Base-by-base conservation (phyloP, 37 sponge, comb jelly and placozoan species). In the Sycon ciliatum region DNA sequence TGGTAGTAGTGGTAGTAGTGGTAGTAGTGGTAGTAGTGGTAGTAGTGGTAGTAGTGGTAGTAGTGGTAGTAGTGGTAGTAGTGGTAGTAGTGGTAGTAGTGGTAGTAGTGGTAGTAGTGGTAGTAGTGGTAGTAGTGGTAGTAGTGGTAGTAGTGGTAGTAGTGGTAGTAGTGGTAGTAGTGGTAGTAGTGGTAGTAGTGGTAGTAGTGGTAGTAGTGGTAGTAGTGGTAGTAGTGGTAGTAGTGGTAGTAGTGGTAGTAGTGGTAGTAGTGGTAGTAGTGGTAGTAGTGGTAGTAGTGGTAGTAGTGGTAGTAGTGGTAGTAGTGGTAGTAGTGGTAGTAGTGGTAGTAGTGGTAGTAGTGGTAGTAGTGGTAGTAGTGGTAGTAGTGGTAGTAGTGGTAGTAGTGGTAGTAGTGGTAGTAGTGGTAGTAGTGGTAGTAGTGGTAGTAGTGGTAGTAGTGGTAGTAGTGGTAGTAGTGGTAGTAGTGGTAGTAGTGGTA, bases 31-130 rank as follows among this genome's bases (percentile, higher is more conserved):
- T 46, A 46, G 52, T 46, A 46, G 52, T 46, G 52, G 52, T 46
- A 46, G 52, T 46, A 46, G 52, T 46, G 52, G 52, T 46, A 46
- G 52, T 46, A 46, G 52, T 46, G 52, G 52, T 46, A 46, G 52
- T 46, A 46, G 52, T 46, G 52, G 52, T 46, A 46, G 52, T 46
- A 46, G 52, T 46, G 52, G 52, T 46, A 46, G 52, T 46, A 46
- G 52, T 46, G 52, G 52, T 46, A 46, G 52, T 46, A 46, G 52
- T 46, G 52, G 52, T 46, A 46, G 52, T 46, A 46, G 52, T 46
- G 52, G 52, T 46, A 46, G 52, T 46, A 46, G 52, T 46, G 52
- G 52, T 46, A 46, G 52, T 46, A 46, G 52, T 46, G 52, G 52
- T 46, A 46, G 52, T 46, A 46, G 52, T 46, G 52, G 52, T 46